Evolutionary conservation across 2,797 vertebrate genomes (phyloP), one percentile per base, ranked within the genome.

Genomic region (Eupleurogrammus muticus): DNA sequence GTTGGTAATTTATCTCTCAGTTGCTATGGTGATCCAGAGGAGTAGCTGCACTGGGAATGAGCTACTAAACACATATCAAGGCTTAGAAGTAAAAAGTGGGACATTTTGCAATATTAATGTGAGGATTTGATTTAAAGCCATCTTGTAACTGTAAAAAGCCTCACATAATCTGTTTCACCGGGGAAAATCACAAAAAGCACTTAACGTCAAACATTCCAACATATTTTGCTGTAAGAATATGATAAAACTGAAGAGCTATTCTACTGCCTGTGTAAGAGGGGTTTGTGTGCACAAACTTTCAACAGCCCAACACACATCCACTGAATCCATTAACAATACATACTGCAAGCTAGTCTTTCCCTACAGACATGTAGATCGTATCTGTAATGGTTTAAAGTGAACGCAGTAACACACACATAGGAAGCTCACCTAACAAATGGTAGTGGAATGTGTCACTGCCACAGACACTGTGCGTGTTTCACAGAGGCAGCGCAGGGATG

Each of bases 381-480:
- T 66, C 21, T 21, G 34, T 2, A 40, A 21, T 28, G 12, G 32
- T 52, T 19, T 54, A 35, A 80, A 62, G 58, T 60, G 28, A 70
- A 58, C 51, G 19, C 3, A 50, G 19, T 42, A 70, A 57, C 49
- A 57, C 3, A 21, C 63, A 23, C 21, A 53, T 19, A 36, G 46
- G 60, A 52, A 62, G 57, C 23, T 38, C 7, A 9, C 9, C 61
- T 55, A 19, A 57, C 66, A 67, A 73, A 80, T 32, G 16, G 52
- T 20, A 34, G 44, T 42, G 82, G 67, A 85, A 83, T 79, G 73
- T 68, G 59, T 68, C 53, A 21, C 47, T 28, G 72, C 34, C 24
- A 51, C 23, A 70, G 53, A 68, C 49, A 53, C 24, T 7, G 16
- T 44, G 14, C 5, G 36, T 3, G 52, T 68, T 73, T 63, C 53